Percentiles rank a stretch among this genome's conserved stretches.
These are phyloP conservation scores for Formica selysi DNA, from an alignment of 1,140 invertebrate species.

Conservation along the genomic window DNA sequence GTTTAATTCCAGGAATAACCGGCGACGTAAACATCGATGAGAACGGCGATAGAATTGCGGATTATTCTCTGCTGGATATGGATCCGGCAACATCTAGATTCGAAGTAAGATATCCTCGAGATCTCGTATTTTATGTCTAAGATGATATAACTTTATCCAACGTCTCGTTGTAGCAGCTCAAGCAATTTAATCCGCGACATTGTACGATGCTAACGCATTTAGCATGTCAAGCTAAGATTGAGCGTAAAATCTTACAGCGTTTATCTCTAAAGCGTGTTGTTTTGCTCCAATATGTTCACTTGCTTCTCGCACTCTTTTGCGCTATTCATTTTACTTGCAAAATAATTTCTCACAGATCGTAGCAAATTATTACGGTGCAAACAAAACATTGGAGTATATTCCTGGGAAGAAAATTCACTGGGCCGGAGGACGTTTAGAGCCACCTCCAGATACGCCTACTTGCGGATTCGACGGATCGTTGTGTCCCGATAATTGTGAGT, in stretches of 20 bases:
- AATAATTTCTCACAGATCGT: conserved; percentile 89
- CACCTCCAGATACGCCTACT: conserved; percentile 93
- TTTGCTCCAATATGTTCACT: background rate
- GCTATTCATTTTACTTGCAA: background rate
- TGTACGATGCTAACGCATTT: background rate
- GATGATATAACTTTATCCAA: background rate
- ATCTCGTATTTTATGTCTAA: background rate
- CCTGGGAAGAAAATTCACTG: conserved; percentile 93
- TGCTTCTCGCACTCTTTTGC: background rate
- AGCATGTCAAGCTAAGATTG: background rate
- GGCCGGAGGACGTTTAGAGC: conserved; percentile 91
- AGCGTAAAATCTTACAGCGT: background rate
- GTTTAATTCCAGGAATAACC: conserved; percentile 91
- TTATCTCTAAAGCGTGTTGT: conserved; percentile 7
- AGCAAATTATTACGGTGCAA: conserved; percentile 93
- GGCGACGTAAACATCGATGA: conserved; percentile 96
- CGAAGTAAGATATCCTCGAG: conserved; percentile 88
- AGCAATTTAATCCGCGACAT: background rate
- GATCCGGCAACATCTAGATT: conserved; percentile 93
- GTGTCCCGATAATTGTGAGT: conserved; percentile 92
- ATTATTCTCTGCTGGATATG: conserved; percentile 96
- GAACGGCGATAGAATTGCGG: conserved; percentile 96
- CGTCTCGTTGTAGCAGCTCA: background rate
- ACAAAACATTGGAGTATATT: conserved; percentile 90
- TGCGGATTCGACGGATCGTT: conserved; percentile 97